A percentile compares a stretch with the other conserved stretches of the same genome.
Evolutionary conservation across 2,797 vertebrate species (phyloP).

Genomic region (Enoplosus armatus): DNA sequence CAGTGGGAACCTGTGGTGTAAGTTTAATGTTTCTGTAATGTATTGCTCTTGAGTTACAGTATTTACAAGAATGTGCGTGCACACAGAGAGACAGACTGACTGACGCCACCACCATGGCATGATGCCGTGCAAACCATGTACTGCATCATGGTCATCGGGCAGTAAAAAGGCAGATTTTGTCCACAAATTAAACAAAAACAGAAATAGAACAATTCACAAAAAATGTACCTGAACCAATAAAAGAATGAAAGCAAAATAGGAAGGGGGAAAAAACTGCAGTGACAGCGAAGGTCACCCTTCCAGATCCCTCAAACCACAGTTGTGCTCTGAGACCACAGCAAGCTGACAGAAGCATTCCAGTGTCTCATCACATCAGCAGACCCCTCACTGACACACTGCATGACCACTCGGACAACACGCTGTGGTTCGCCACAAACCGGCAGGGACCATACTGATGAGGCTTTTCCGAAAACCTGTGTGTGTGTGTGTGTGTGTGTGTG

Average conservation of each 20-base stretch:
- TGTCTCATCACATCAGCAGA: conserved; percentile 64
- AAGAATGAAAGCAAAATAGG: conserved; percentile 3
- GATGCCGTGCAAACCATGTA: conserved; percentile 22
- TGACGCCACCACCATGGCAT: conserved; percentile 30
- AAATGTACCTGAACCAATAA: conserved; percentile 12
- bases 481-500: neutral
- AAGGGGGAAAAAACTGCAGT: neutral
- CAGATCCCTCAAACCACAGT: conserved; percentile 30
- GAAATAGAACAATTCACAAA: conserved; percentile 18
- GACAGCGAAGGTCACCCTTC: conserved; percentile 32
- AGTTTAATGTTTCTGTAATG: conserved; percentile 13
- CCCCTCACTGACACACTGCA: conserved; percentile 45
- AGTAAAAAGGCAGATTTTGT: neutral
- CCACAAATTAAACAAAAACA: conserved; percentile 19
- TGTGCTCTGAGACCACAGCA: conserved; percentile 38
- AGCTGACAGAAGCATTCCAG: conserved; percentile 63
- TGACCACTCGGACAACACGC: conserved; percentile 48
- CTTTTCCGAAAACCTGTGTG: conserved; percentile 27
- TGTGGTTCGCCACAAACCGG: conserved; percentile 53
- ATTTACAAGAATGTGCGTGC: conserved; percentile 28
- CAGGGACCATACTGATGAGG: conserved; percentile 32
- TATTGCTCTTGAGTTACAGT: conserved; percentile 31
- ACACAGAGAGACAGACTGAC: conserved; percentile 53
- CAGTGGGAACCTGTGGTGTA: conserved; percentile 13
- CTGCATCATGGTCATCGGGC: neutral